Conservation (phyloP, 2,797 vertebrate genomes). For the Brachyrhaphis roseni region DNA sequence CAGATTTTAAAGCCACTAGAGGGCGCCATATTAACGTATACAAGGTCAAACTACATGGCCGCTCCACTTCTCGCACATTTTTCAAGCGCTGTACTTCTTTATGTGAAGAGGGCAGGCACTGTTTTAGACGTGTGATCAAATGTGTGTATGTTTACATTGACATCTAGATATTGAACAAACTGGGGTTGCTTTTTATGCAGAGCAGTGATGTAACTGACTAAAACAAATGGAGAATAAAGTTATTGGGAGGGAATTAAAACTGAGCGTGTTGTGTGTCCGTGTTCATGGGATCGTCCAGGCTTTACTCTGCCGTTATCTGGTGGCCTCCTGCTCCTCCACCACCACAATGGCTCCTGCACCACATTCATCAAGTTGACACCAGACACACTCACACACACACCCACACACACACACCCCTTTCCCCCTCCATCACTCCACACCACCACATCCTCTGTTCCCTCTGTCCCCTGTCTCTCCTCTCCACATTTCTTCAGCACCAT, state of each 20-base stretch:
- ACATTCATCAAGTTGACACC: constrained; percentile 76
- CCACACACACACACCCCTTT: constrained; percentile 8
- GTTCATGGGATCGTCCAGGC: constrained; percentile 53
- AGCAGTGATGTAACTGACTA: not conserved
- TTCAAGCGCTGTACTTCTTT: not conserved
- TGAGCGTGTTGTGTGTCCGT: constrained; percentile 22
- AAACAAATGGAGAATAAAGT: constrained; percentile 52
- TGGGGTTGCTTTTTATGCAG: not conserved
- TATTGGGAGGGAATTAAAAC: constrained; percentile 49
- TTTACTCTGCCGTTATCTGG: constrained; percentile 74
- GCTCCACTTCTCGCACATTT: constrained; percentile 22
- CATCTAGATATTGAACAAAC: constrained; percentile 14
- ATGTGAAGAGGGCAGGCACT: not conserved
- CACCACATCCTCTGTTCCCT: constrained; percentile 26
- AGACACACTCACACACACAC: constrained; percentile 31
- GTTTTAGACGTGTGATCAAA: not conserved
- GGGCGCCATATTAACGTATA: constrained; percentile 35
- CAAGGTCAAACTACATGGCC: constrained; percentile 21
- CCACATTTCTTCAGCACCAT: constrained; percentile 55
- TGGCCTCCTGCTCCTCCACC: constrained; percentile 72
- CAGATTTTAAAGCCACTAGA: constrained; percentile 41
- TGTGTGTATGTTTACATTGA: not conserved
- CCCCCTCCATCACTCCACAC: constrained; percentile 24
- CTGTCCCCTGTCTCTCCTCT: constrained; percentile 43
- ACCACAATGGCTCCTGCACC: constrained; percentile 70